Evolutionary conservation across 2,113 vertebrate species (phyloP).

Genomic region (Prolemur simus): DNA sequence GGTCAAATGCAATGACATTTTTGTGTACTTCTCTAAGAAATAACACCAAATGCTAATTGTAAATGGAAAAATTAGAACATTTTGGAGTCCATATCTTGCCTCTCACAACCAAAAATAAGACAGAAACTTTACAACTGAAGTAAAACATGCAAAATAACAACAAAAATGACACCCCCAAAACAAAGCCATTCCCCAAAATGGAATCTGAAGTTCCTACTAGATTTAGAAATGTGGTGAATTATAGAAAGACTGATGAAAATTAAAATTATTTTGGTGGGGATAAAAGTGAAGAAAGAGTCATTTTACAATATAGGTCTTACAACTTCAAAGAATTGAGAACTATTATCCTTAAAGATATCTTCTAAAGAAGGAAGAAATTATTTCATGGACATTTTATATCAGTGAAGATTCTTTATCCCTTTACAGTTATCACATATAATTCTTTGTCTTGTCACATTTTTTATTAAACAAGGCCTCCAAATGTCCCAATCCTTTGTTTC

Average conservation of each 20-base stretch:
- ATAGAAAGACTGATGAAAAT: background rate
- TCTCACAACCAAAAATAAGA: constrained; percentile 12
- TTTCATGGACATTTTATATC: background rate
- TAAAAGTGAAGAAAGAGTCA: constrained; percentile 17
- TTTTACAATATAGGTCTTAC: background rate
- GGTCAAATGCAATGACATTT: constrained; percentile 49
- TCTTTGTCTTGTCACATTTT: constrained; percentile 44
- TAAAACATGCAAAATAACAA: constrained; percentile 34
- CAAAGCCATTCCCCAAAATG: background rate
- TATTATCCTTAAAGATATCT: background rate
- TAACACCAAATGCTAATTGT: background rate
- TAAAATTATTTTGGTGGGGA: background rate
- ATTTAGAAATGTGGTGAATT: background rate
- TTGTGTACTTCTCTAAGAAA: constrained; percentile 19
- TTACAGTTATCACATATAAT: constrained; percentile 31
- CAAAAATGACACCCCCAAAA: background rate
- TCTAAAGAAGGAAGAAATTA: constrained; percentile 10
- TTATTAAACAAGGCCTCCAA: constrained; percentile 53
- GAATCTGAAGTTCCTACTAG: constrained; percentile 20
- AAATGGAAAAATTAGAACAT: constrained; percentile 11
- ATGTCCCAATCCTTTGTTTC: constrained; percentile 45
- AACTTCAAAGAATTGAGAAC: constrained; percentile 12
- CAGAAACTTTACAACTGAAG: constrained; percentile 17
- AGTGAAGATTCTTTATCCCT: background rate
- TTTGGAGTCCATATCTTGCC: background rate